Evolutionary conservation across 2,888 invertebrate species (phyloP), one percentile per base, ranked within the genome.

Genomic region (Diachrysia chrysitis): DNA sequence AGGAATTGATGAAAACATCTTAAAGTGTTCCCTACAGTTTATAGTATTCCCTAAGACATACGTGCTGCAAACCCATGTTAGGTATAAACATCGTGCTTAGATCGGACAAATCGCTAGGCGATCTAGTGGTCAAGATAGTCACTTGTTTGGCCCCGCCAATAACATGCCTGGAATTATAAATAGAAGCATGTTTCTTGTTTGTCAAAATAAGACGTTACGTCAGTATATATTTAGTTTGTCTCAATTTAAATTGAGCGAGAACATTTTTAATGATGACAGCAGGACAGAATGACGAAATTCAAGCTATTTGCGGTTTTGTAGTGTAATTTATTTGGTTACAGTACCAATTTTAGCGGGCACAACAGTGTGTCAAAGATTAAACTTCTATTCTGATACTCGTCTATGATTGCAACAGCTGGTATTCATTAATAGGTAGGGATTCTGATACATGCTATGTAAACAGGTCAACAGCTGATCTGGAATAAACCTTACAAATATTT

Each of bases 51-150:
- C 63, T 75, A 42, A 60, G 63, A 63, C 65, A 53, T 56, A 71
- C 51, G 66, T 58, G 61, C 42, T 69, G 71, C 62, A 75, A 59
- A 70, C 37, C 76, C 76, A 71, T 75, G 76, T 82, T 65, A 65
- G 70, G 70, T 72, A 70, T 69, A 69, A 75, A 71, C 63, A 71
- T 75, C 76, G 60, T 70, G 59, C 68, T 29, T 37, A 35, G 60
- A 70, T 25, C 61, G 75, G 82, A 81, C 79, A 79, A 79, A 82
- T 81, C 63, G 68, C 63, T 75, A 69, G 57, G 72, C 65, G 70
- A 79, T 81, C 79, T 54, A 53, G 57, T 51, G 66, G 66, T 79
- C 82, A 79, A 59, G 79, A 72, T 79, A 69, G 21, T 16, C 69
- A 72, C 72, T 72, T 67, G 76, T 82, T 79, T 71, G 53, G 25